These are phyloP conservation scores for Oreamnos americanus DNA, from an alignment of 2,113 vertebrate genomes.

Conservation along the genomic window DNA sequence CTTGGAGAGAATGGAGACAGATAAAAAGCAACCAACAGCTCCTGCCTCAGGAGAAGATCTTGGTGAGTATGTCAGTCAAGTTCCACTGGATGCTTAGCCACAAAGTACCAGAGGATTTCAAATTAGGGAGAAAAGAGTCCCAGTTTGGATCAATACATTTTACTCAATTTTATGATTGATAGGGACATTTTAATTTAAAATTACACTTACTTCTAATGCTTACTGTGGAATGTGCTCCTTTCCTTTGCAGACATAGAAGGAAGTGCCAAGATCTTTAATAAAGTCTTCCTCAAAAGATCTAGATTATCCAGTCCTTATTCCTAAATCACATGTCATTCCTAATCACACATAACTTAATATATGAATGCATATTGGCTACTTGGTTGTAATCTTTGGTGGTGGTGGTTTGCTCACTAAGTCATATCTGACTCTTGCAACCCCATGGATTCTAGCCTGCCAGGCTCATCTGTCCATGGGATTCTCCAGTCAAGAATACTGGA, in stretches of 20 bases:
- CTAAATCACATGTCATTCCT: background rate
- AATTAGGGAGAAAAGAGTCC: background rate
- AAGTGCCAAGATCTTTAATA: background rate
- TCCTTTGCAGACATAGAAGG: background rate
- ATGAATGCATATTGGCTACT: background rate
- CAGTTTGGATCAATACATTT: background rate
- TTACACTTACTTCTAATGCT: background rate
- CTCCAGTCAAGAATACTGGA: background rate
- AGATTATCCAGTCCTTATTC: background rate
- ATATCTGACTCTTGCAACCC: background rate
- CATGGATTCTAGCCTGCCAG: background rate
- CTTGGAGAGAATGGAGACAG: slow-evolving; percentile 61
- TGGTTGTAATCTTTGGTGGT: background rate
- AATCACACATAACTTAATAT: background rate
- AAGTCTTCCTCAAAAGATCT: background rate
- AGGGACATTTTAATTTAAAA: background rate
- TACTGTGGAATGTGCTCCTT: background rate
- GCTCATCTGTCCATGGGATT: background rate
- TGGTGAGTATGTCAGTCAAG: slow-evolving; percentile 70
- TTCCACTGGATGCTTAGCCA: background rate
- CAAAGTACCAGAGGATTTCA: background rate
- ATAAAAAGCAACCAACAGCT: slow-evolving; percentile 79
- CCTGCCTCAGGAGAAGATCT: slow-evolving; percentile 80
- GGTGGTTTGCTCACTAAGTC: background rate
- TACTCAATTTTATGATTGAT: background rate